Base-by-base conservation (phyloP, 2,797 vertebrate genomes). In the Chelon labrosus region DNA sequence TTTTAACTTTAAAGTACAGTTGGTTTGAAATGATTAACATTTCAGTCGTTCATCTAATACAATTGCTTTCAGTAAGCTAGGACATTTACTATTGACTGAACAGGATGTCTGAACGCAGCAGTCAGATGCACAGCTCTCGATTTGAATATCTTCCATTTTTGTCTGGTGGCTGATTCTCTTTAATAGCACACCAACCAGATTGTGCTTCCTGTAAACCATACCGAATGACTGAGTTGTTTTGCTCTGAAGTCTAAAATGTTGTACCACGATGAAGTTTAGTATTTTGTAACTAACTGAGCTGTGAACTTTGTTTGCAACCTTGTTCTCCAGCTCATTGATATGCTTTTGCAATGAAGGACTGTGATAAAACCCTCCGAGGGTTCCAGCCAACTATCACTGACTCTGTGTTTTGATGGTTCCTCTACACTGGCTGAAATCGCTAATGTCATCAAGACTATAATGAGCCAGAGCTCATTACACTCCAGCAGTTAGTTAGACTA, bases 381-480 rank as follows among this genome's bases (percentile, higher is more conserved):
- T 22, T 68, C n/a, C 57, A 6, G 44, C 31, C 31, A 35, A 7
- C 6, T 63, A 44, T 66, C 72, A 74, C 75, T 82, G 70, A 63
- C 75, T 85, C 53, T n/a, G 64, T 66, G 55, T 81, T 80, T 60
- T 80, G 56, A 65, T 82, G 46, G 55, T 67, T 68, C 49, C 44
- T 25, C 47, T 53, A 12, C 73, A 25, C 60, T 53, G 38, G 42
- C 54, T 67, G 44, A 60, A 67, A 80, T 59, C 13, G 3, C 31
- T 17, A 22, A 62, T 73, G 72, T 80, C 67, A 74, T 87, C 72
- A 70, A 46, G 20, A 62, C 47, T 66, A 54, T 84, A 90, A 89
- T 83, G 70, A 87, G 70, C 56, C 44, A 13, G 20, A 61, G 66
- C 87, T 88, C 76, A 76, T 85, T 86, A 84, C 47, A 57, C 39